Evolutionary conservation across 1,140 invertebrate species (phyloP), one percentile per base, ranked within the genome.

Genomic region (Cecropterus lyciades): DNA sequence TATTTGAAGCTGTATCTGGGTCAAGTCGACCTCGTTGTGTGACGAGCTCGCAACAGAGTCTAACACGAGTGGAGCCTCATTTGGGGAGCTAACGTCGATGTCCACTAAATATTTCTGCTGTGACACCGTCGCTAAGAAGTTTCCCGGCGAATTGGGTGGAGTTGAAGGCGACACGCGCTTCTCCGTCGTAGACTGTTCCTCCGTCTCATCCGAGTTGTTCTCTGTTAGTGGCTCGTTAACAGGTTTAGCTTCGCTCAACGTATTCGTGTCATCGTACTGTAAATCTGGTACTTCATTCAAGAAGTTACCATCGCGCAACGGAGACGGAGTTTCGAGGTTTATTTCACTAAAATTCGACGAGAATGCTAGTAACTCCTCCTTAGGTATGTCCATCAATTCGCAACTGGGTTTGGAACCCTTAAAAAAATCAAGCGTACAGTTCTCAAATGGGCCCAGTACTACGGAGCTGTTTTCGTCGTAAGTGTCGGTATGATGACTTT

Each of bases 371-470:
- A 91, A 55, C 65, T 93, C 91, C 75, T 93, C 92, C 71, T 89
- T 93, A 0, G 84, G 84, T 40, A 90, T 65, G 46, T 91, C 85
- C 13, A 83, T 68, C 13, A 84, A 17, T 57, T 90, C 85, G 0
- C 62, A 66, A 6, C 65, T 43, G 0, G 92, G 91, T 77, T 94
- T 94, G 0, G 93, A 67, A 3, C 91, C 91, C 77, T 93, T 93
- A 68, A 92, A 93, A 13, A 92, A 83, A 66, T 94, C 93, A 14
- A 94, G 68, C 0, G 92, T 88, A 65, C 91, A 93, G 70, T 93
- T 93, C 74, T 94, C 93, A 70, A 93, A 93, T 0, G 93, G 92
- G 0, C 93, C 93, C 14, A 94, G 73, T 33, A 94, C 92, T 3
- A 94, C 93, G 30, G 91, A 93, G 57, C 88, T 91, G 56, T 92